Percentiles rank a stretch among this genome's conserved stretches.
Conservation (phyloP, 2,797 vertebrate species). For the Spinibarbus caldwelli region DNA sequence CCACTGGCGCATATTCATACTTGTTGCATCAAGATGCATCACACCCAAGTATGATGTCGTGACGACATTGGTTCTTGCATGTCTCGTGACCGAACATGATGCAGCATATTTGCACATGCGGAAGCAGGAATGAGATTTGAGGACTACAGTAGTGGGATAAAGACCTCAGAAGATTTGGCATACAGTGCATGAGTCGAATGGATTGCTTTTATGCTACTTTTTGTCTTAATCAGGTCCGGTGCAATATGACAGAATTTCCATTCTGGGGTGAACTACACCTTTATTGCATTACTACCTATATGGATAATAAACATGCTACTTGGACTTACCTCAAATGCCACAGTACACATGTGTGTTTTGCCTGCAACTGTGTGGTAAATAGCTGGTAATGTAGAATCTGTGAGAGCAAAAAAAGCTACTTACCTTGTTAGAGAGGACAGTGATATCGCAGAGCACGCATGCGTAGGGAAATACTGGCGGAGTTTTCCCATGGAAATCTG, state of each 20-base stretch:
- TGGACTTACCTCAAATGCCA: constrained; percentile 30
- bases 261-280: not conserved
- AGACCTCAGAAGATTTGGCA: too few relatives aligned
- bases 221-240: not conserved
- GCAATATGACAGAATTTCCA: not conserved
- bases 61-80: not conserved
- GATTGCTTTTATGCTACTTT: not conserved
- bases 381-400: constrained; percentile 34
- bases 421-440: constrained; percentile 77
- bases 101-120: not conserved
- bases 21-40: not conserved
- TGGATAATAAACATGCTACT: not conserved
- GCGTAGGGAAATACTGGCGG: constrained; percentile 72
- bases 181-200: not conserved
- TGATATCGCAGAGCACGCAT: constrained; percentile 78
- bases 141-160: too few relatives aligned
- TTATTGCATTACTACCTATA: not conserved
- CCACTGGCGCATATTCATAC: not conserved
- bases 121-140: not conserved
- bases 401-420: constrained; percentile 59
- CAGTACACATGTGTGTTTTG: constrained; percentile 17
- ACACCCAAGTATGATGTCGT: not conserved
- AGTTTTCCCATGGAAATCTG: constrained; percentile 75
- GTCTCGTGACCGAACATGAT: not conserved
- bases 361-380: constrained; percentile 17